Evolutionary conservation across 2,113 vertebrate species (phyloP).

Genomic region (Helogale parvula): DNA sequence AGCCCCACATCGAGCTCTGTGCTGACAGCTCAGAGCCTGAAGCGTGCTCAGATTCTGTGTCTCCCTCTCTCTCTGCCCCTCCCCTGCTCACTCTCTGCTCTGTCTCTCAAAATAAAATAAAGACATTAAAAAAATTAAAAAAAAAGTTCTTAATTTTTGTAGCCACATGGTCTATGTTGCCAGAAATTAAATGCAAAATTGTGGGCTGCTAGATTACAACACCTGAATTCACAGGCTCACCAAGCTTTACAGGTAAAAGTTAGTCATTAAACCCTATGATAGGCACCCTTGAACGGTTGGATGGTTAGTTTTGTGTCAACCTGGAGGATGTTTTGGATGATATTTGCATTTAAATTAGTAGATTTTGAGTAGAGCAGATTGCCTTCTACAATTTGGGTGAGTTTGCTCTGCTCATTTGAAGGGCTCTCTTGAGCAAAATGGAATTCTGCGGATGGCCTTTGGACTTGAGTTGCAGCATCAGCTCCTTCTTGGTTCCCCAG

Average conservation of each 20-base stretch:
- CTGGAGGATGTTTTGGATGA: not conserved
- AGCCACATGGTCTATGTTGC: not conserved
- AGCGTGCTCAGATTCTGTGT: no score
- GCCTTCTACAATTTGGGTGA: not conserved
- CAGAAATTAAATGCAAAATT: not conserved
- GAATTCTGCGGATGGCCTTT: not conserved
- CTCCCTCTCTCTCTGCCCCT: no score
- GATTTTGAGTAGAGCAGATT: not conserved
- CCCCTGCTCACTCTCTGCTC: no score
- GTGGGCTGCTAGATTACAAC: no score
- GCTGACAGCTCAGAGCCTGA: no score
- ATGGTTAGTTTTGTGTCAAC: not conserved
- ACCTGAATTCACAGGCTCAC: not conserved
- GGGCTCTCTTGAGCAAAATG: no score
- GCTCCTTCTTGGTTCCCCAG: not conserved
- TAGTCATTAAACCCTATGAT: no score
- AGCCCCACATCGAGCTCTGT: no score
- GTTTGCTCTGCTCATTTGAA: not conserved
- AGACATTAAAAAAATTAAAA: no score
- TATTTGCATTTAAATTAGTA: not conserved
- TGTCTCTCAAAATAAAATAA: no score
- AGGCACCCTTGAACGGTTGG: not conserved
- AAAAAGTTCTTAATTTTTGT: not conserved
- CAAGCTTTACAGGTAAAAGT: not conserved
- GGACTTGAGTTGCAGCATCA: not conserved